A percentile compares a stretch with the other conserved stretches of the same genome.
Evolutionary conservation across 2,113 vertebrate species (phyloP).

Genomic region (Columba livia): DNA sequence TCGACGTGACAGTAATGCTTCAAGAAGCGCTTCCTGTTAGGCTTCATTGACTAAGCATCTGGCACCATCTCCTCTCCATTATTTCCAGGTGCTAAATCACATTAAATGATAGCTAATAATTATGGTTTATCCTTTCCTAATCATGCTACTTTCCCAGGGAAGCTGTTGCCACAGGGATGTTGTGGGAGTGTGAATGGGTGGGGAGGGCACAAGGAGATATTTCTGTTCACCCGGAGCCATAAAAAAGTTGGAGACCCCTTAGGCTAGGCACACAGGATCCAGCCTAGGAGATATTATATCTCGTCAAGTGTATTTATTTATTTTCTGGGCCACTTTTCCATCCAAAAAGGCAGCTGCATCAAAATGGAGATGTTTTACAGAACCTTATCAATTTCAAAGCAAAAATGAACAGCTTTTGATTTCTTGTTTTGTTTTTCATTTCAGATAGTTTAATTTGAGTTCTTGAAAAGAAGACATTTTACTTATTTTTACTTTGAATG

Average conservation of each 20-base stretch:
- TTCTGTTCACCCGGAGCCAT: conserved; percentile 21
- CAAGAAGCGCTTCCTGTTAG: background rate
- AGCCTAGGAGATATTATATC: background rate
- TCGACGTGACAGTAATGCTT: background rate
- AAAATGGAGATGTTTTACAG: background rate
- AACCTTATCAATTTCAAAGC: background rate
- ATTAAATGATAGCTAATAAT: conserved; percentile 54
- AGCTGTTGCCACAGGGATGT: conserved; percentile 60
- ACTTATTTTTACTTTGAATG: background rate
- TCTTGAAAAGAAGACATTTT: background rate
- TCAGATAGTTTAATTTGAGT: background rate
- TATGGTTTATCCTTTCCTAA: conserved; percentile 41
- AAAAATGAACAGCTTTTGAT: background rate
- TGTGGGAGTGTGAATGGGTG: conserved; percentile 47
- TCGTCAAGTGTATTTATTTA: background rate
- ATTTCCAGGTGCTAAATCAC: conserved; percentile 59
- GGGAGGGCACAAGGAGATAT: conserved; percentile 11
- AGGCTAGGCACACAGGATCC: background rate
- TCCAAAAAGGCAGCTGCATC: background rate
- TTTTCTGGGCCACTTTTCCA: background rate
- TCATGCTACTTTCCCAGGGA: conserved; percentile 50
- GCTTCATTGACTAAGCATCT: conserved; percentile 45
- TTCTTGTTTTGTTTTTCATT: background rate
- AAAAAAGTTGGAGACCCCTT: conserved; percentile 37
- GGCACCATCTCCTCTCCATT: conserved; percentile 13